Evolutionary conservation across 2,113 vertebrate genomes (phyloP), one percentile per base, ranked within the genome.

Genomic region (Eira barbara): DNA sequence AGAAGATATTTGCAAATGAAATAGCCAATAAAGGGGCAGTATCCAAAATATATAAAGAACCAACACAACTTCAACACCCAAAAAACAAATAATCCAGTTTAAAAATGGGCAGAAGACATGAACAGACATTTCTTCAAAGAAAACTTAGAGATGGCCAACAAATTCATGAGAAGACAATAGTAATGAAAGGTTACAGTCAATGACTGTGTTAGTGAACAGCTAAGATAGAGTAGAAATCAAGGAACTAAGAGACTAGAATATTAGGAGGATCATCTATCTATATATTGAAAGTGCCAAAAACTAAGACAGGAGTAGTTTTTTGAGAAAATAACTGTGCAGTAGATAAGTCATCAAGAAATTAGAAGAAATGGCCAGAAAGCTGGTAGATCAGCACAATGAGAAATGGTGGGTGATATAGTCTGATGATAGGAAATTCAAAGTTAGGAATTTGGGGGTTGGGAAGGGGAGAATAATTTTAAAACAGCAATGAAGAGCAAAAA

Each of bases 171-270:
- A 74, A 74, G 73, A 74, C 73, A 12, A 45, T 21, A 74, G 25
- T 74, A 74, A 74, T 27, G 39, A 74, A 6, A 27, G 71, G 21
- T n/a, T 83, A 49, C 47, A 61, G n/a, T 55, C 42, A 87, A 59
- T 78, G 34, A 47, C 45, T 65, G 14, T 85, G 47, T 25, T 42
- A 65, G 12, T 90, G 73, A 95, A 76, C n/a, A 23, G 23, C 67
- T 88, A 88, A 87, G 57, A 42, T 88, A 92, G 49, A 71, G 36
- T 97, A 23, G 6, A 96, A 82, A 90, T 92, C 15, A 71, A 82
- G 8, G n/a, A 78, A 90, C 79, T 82, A 82, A 92, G 57, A 95
- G 25, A 36, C n/a, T 57, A 90, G 36, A 45, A 55, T 86, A 76
- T 96, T 71, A 36, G 27, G 47, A 74, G 42, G 29, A 74, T 95